These are phyloP conservation scores for Phoxinus phoxinus DNA, from an alignment of 2,113 vertebrate species.

Conservation along the genomic window DNA sequence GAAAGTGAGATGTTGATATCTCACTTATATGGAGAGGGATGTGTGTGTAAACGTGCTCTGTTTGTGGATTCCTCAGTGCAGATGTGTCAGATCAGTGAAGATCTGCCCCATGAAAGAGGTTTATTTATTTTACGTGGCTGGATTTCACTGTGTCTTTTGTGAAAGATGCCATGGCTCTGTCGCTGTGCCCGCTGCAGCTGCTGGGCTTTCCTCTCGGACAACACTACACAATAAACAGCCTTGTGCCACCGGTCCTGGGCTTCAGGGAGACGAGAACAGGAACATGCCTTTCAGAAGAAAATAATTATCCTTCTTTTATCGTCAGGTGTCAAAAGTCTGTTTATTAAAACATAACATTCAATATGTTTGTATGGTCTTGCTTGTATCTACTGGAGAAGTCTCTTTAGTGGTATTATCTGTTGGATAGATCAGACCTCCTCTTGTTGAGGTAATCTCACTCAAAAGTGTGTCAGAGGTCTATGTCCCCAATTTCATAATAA, in stretches of 20 bases:
- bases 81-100: conserved; percentile 57
- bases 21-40: not conserved
- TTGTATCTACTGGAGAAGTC: not conserved
- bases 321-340: not conserved
- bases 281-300: conserved; percentile 58
- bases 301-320: conserved; percentile 48
- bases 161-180: conserved; percentile 61
- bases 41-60: conserved; percentile 10
- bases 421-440: no score
- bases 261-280: conserved; percentile 58
- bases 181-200: conserved; percentile 75
- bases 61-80: conserved; percentile 47
- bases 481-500: not conserved
- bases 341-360: conserved; percentile 4
- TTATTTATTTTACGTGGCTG: conserved; percentile 68
- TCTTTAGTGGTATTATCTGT: no score
- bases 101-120: conserved; percentile 64
- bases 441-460: not conserved
- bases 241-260: conserved; percentile 64
- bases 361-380: not conserved
- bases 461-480: not conserved
- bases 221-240: conserved; percentile 70
- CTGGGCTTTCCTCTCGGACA: conserved; percentile 65
- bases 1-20: not conserved
- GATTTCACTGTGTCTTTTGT: conserved; percentile 71